Conservation (phyloP, 1,140 invertebrate species). For the Drosophila athabasca region DNA sequence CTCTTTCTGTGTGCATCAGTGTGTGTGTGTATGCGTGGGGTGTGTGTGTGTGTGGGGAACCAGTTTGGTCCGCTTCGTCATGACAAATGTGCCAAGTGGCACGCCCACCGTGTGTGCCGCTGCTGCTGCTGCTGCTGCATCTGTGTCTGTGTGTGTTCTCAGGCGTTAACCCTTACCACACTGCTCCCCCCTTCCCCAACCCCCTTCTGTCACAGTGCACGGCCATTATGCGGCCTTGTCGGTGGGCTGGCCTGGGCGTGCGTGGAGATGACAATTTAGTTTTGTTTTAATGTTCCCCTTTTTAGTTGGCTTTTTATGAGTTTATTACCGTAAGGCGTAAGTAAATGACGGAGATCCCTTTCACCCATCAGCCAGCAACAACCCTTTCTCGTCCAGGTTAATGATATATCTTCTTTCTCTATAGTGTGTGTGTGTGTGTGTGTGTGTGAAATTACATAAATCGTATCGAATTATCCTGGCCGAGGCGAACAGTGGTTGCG, state of each 20-base stretch:
- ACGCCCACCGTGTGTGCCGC: conserved; percentile 56
- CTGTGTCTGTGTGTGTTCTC: conserved; percentile 35
- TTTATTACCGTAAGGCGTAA: conserved; percentile 71
- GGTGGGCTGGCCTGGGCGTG: conserved; percentile 54
- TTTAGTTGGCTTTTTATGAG: conserved; percentile 74
- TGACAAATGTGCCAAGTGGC: conserved; percentile 72
- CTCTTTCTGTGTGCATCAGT: conserved; percentile 18
- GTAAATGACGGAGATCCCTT: conserved; percentile 40
- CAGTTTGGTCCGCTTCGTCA: conserved; percentile 69
- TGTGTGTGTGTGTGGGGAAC: conserved; percentile 22
- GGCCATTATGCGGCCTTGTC: conserved; percentile 68
- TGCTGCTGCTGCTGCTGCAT: conserved; percentile 1
- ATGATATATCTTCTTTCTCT: no score
- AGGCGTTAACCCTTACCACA: conserved; percentile 33
- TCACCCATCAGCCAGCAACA: conserved; percentile 12
- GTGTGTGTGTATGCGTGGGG: not conserved
- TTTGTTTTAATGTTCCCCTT: conserved; percentile 77
- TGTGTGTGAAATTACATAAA: no score
- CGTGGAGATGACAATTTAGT: conserved; percentile 74
- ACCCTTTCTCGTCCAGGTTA: conserved; percentile 17
- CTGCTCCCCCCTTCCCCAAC: not conserved
- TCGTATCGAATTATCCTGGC: no score
- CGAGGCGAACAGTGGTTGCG: no score
- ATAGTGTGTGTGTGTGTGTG: not conserved
- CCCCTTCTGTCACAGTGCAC: not conserved